Evolutionary conservation across 2,888 invertebrate species (phyloP), one percentile per base, ranked within the genome.

Genomic region (Volucella bombylans): DNA sequence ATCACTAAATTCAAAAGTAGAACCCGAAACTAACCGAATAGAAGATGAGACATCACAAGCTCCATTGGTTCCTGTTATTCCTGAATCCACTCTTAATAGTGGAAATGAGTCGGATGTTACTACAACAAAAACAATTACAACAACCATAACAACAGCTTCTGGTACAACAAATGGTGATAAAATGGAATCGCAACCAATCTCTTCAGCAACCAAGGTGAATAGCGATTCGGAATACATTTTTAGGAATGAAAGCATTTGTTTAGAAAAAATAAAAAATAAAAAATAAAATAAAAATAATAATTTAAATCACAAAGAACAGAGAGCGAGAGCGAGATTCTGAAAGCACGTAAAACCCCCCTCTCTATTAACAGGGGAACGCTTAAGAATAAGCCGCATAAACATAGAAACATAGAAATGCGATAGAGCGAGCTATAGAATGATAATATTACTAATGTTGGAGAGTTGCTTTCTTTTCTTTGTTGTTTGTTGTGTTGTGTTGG

Each of bases 191-290:
- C 81, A 71, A 73, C 76, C 81, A 68, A 77, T 81, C 77, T 81
- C 81, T 85, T 81, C 85, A 85, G 85, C 80, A 85, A 85, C 81
- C 61, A 85, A 85, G 85, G 85, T 85, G 85, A 85, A 77, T 85
- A 85, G 85, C 81, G 85, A 85, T 72, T 77, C 85, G 72, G 85
- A 72, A 69, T 47, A 12, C 47, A 61, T 67, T 73, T 72, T 85
- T 85, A 85, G 80, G 81, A 85, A 72, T 85, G 81, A 85, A 85
- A 74, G 79, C 83, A 80, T 85, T 85, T 71, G 68, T 83, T 79
- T 74, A 80, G 80, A 76, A 68, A 61, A 64, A 81, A 43, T 50
- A 47, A 61, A 43, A 52, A 71, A 78, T 45, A 41, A 54, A 67
- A 62, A 52, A 52, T 31, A 59, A 54, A 64, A 57, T 2, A 23